Evolutionary conservation across 2,888 invertebrate genomes (phyloP).

Genomic region (Synanthedon andrenaeformis): DNA sequence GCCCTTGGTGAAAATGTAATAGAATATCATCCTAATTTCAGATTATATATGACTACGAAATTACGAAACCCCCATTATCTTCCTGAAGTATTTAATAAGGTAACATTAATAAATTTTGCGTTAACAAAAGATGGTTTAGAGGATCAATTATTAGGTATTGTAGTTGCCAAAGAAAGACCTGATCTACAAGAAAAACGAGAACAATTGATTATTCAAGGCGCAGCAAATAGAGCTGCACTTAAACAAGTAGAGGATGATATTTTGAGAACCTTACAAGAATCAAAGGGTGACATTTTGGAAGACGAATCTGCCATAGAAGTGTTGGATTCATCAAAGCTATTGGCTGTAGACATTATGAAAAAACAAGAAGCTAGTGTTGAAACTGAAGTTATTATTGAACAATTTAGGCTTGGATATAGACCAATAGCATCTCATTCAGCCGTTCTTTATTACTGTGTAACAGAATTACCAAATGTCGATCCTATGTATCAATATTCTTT

Average conservation of each 20-base stretch:
- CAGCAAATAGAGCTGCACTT: slow-evolving; percentile 82
- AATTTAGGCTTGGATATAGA: slow-evolving; percentile 78
- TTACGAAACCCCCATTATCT: slow-evolving; percentile 87
- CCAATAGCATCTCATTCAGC: slow-evolving; percentile 85
- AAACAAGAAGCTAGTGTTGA: slow-evolving; percentile 84
- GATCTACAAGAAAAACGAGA: slow-evolving; percentile 86
- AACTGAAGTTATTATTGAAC: slow-evolving; percentile 82
- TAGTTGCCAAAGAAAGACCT: slow-evolving; percentile 86
- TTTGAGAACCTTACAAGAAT: slow-evolving; percentile 82
- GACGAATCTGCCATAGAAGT: slow-evolving; percentile 91
- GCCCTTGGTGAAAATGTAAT: slow-evolving; percentile 83
- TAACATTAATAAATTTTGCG: slow-evolving; percentile 86
- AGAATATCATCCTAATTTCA: slow-evolving; percentile 80
- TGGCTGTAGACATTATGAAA: slow-evolving; percentile 84
- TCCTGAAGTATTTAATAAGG: slow-evolving; percentile 86
- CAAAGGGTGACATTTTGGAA: slow-evolving; percentile 90
- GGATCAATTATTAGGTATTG: slow-evolving; percentile 86
- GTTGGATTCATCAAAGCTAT: slow-evolving; percentile 84
- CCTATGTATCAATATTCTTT: slow-evolving; percentile 92
- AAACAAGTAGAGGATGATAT: slow-evolving; percentile 92
- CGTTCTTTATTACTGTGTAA: slow-evolving; percentile 84
- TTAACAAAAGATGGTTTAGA: slow-evolving; percentile 85
- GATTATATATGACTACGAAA: slow-evolving; percentile 85
- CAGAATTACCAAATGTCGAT: slow-evolving; percentile 85
- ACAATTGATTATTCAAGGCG: slow-evolving; percentile 81